Evolutionary conservation across 2,797 vertebrate species (phyloP).

Genomic region (Trachurus trachurus): DNA sequence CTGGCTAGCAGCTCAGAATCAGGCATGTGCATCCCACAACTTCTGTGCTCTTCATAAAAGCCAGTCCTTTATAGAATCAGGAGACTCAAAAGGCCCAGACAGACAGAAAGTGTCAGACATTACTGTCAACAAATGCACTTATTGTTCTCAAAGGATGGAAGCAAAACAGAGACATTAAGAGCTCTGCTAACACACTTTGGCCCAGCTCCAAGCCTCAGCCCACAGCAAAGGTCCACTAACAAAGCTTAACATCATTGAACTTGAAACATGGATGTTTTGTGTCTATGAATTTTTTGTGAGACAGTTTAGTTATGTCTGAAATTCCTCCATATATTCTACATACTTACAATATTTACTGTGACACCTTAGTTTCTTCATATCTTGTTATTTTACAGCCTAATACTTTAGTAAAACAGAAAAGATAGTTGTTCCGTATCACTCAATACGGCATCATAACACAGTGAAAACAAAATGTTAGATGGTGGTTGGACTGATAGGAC

Average conservation of each 20-base stretch:
- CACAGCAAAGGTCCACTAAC: constrained; percentile 22
- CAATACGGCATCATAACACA: background rate
- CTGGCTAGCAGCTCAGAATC: background rate
- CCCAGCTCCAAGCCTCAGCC: constrained; percentile 38
- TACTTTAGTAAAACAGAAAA: no score
- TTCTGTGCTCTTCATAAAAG: constrained; percentile 32
- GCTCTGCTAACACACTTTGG: constrained; percentile 46
- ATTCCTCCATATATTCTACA: background rate
- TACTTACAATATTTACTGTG: background rate
- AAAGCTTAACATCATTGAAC: background rate
- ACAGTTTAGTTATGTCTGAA: background rate
- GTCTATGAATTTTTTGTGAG: background rate
- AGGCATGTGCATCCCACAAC: background rate
- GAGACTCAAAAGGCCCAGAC: constrained; percentile 22
- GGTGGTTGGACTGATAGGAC: no score
- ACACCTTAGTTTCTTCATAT: no score
- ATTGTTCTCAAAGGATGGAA: constrained; percentile 52
- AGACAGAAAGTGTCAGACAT: constrained; percentile 45
- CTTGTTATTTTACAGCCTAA: no score
- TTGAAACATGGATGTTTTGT: background rate
- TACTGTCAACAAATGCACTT: constrained; percentile 47
- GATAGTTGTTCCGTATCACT: no score
- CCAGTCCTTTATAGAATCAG: constrained; percentile 28
- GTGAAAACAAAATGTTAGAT: background rate
- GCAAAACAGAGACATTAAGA: constrained; percentile 51